Evolutionary conservation across 2,113 vertebrate species (phyloP).

Genomic region (Ramphastos sulfuratus): DNA sequence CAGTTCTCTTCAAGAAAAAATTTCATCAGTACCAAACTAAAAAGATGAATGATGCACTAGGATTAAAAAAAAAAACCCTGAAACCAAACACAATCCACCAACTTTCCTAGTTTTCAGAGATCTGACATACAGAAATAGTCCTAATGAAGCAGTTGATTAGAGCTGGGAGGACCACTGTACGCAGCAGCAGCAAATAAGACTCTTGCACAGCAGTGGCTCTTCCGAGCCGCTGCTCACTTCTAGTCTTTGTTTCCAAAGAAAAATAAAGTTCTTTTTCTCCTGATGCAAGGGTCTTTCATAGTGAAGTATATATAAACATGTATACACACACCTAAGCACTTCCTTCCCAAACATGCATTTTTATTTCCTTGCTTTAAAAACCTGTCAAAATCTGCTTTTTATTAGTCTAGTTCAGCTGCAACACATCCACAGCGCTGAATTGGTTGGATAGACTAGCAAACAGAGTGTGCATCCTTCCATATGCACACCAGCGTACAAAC

Average conservation of each 20-base stretch:
- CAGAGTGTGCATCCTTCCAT: not conserved
- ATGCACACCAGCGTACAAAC: not conserved
- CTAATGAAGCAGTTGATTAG: not conserved
- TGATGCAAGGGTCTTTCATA: not conserved
- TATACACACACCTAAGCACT: not conserved
- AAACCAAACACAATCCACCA: not conserved
- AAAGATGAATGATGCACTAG: not conserved
- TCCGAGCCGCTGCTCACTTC: not conserved
- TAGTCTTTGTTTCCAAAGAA: not conserved
- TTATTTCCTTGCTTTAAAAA: not conserved
- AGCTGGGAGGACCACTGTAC: not conserved
- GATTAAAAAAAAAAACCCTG: not conserved
- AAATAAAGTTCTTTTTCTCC: not conserved
- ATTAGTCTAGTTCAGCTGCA: not conserved
- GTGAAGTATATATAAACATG: rapidly evolving
- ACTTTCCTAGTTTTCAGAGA: not conserved
- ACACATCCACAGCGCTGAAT: not conserved
- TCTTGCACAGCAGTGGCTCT: not conserved
- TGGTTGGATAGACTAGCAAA: not conserved
- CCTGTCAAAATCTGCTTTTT: not conserved
- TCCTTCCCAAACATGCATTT: not conserved
- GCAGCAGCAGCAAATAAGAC: not conserved
- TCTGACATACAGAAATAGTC: not conserved
- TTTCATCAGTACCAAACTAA: not conserved
- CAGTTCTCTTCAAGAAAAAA: not conserved